Evolutionary conservation across 2,888 invertebrate species (phyloP), one percentile per base, ranked within the genome.

Genomic region (Ophion obscuratus): DNA sequence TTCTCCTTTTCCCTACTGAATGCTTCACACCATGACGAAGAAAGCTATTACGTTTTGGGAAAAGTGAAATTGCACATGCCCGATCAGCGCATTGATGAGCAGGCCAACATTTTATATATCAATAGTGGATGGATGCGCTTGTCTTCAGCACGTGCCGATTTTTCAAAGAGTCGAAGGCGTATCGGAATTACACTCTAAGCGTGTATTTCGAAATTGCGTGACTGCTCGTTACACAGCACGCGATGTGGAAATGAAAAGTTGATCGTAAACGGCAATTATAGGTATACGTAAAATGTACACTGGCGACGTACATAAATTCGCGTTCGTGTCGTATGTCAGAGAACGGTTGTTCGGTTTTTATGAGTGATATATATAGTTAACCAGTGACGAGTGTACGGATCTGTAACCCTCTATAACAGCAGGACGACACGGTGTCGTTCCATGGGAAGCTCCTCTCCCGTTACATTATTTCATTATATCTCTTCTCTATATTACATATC

Each of bases 381-480:
- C 31, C 27, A 61, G 27, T 67, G 31, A 53, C 9, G 40, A 9
- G 40, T 40, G 11, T 27, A 64, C 44, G n/a, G 17, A 70, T 57
- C 11, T n/a, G 14, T 62, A 47, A 67, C 71, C 47, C 78, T 67
- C 71, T 62, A 77, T 67, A 27, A 73, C 76, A 67, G 53, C 31
- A 73, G 40, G 67, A 67, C 53, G 62, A 24, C 14, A 77, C 62
- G 31, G 31, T 74, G 76, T 68, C 61, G 81, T 81, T 57, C 53
- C 66, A 61, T 66, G 40, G 59, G 70, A 77, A 73, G 57, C 74
- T 44, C 57, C 40, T 74, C 78, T 67, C 59, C 44, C 66, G 78
- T 85, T 83, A 80, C 75, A 83, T 71, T 76, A 76, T 83, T 83
- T 79, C 66, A 83, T 76, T 83, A 80, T 80, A 80, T 79, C 57